Evolutionary conservation across 2,888 invertebrate genomes (phyloP).

Genomic region (Limenitis camilla): DNA sequence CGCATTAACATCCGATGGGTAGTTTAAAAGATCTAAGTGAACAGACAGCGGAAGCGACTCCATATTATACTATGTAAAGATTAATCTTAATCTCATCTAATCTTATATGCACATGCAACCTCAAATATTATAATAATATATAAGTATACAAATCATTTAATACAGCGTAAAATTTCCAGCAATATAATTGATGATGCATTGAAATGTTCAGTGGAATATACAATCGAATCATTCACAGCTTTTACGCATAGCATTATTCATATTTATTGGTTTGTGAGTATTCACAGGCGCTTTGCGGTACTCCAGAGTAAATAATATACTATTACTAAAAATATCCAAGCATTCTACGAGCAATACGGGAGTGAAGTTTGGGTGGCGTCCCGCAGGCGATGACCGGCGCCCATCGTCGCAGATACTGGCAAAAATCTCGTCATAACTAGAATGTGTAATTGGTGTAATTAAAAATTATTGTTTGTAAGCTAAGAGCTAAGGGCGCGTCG

Average conservation of each 20-base stretch:
- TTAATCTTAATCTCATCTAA: too few relatives aligned
- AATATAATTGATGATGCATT: too few relatives aligned
- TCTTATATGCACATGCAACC: too few relatives aligned
- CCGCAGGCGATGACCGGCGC: slow-evolving; percentile 15
- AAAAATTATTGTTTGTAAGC: slow-evolving; percentile 41
- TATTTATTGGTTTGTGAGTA: slow-evolving; percentile 3
- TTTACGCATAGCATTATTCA: not conserved
- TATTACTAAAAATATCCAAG: slow-evolving; percentile 41
- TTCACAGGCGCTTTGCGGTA: slow-evolving; percentile 9
- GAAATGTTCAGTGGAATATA: too few relatives aligned
- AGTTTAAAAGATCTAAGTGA: too few relatives aligned
- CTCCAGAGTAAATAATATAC: slow-evolving; percentile 40
- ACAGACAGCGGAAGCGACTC: too few relatives aligned
- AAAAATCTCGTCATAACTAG: slow-evolving; percentile 64
- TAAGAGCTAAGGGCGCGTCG: slow-evolving; percentile 45
- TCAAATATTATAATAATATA: too few relatives aligned
- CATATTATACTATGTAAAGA: too few relatives aligned
- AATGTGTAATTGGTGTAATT: slow-evolving; percentile 57
- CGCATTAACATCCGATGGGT: too few relatives aligned
- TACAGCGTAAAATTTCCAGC: too few relatives aligned
- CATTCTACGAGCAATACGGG: slow-evolving; percentile 6
- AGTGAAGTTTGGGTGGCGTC: slow-evolving; percentile 24
- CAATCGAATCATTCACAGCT: too few relatives aligned
- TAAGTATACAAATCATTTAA: too few relatives aligned
- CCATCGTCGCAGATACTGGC: slow-evolving; percentile 46